These are phyloP conservation scores for Oncorhynchus nerka DNA, from an alignment of 2,113 vertebrate species.

Conservation along the genomic window DNA sequence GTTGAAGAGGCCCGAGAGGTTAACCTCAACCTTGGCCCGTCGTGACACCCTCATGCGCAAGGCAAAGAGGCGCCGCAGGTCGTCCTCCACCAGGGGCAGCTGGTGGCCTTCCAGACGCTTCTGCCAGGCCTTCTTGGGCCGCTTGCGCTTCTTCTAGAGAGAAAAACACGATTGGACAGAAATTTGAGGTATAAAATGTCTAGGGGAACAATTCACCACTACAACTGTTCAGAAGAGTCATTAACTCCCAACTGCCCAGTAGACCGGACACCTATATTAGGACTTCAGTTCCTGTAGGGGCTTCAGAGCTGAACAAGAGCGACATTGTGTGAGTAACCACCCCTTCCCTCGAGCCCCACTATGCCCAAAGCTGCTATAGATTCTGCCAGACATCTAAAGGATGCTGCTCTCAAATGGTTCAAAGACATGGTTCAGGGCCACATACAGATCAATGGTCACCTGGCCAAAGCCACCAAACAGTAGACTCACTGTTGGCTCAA, in stretches of 20 bases:
- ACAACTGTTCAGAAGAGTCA: no score
- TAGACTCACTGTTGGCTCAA: background rate
- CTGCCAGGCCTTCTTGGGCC: constrained; percentile 71
- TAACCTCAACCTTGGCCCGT: constrained; percentile 68
- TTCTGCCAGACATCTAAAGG: background rate
- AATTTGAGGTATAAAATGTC: no score
- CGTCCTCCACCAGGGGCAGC: constrained; percentile 65
- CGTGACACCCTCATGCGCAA: constrained; percentile 67
- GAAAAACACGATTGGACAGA: background rate
- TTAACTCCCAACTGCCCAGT: no score
- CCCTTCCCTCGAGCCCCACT: no score
- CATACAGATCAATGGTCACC: constrained; percentile 18
- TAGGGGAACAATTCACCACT: no score
- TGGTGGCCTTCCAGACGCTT: constrained; percentile 60
- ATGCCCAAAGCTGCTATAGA: background rate
- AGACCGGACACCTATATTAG: no score
- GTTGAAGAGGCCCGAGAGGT: constrained; percentile 77
- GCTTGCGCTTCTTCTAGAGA: constrained; percentile 31
- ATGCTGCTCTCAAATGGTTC: constrained; percentile 3
- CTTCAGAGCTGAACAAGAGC: background rate
- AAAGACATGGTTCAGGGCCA: background rate
- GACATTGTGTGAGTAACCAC: background rate
- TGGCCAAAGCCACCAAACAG: background rate
- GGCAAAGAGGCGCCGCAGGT: constrained; percentile 71
- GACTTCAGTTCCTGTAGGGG: background rate